Conservation (phyloP, 2,113 vertebrate species). For the Trematocara variabile region DNA sequence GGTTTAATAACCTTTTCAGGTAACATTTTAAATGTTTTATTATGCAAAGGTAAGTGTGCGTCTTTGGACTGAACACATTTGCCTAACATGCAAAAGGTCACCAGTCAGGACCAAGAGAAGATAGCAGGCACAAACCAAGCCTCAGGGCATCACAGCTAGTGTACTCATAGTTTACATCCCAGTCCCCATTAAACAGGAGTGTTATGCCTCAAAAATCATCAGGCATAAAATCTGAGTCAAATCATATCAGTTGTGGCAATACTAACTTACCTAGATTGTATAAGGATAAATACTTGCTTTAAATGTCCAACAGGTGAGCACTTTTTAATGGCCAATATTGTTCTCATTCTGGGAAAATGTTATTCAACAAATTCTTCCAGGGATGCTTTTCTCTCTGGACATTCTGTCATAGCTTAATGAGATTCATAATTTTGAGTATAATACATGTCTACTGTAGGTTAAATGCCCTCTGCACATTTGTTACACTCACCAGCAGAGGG, state of each 20-base stretch:
- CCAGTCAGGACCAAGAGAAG: neutral
- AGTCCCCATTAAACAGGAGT: neutral
- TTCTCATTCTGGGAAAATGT: neutral
- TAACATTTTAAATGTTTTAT: neutral
- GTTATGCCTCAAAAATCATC: neutral
- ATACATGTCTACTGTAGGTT: neutral
- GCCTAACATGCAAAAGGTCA: neutral
- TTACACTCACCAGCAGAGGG: neutral
- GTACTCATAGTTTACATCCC: rapidly evolving
- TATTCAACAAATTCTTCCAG: rapidly evolving
- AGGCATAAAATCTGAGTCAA: neutral
- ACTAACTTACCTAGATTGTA: rapidly evolving
- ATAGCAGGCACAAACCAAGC: neutral
- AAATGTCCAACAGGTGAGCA: neutral
- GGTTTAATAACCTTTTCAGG: neutral
- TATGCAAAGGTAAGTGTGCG: rapidly evolving
- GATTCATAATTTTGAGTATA: neutral
- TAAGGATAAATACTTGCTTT: neutral
- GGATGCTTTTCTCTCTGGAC: neutral
- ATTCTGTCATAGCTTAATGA: neutral
- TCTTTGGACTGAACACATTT: neutral
- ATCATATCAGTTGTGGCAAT: neutral
- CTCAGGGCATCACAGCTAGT: neutral
- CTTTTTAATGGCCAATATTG: neutral
- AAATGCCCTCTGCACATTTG: neutral